Evolutionary conservation across 1,140 invertebrate species (phyloP).

Genomic region (Lanistes nyassanus): DNA sequence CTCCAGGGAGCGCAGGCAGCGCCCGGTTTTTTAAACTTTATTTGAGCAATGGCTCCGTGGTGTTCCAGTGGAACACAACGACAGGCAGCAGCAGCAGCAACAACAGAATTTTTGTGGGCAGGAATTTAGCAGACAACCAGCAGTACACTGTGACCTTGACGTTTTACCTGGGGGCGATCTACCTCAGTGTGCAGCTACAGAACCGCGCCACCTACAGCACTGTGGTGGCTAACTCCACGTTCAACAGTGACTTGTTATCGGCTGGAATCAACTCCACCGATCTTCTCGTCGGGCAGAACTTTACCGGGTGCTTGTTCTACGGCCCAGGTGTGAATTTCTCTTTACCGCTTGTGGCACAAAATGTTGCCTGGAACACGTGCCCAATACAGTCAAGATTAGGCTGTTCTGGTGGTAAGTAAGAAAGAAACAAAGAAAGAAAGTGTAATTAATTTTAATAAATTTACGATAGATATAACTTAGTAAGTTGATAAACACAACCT

Average conservation of each 20-base stretch:
- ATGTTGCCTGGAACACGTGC: slow-evolving; percentile 23
- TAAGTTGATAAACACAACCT: too few relatives aligned
- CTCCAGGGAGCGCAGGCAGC: background rate
- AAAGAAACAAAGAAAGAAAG: too few relatives aligned
- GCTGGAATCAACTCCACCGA: background rate
- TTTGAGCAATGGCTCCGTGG: slow-evolving; percentile 66
- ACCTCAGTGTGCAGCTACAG: background rate
- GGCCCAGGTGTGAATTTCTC: slow-evolving; percentile 27
- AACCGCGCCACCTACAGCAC: background rate
- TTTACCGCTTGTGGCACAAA: background rate
- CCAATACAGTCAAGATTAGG: slow-evolving; percentile 1
- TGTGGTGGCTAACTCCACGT: slow-evolving; percentile 27
- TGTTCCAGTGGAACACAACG: slow-evolving; percentile 25
- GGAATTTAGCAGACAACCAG: slow-evolving; percentile 21
- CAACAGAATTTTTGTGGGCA: slow-evolving; percentile 7
- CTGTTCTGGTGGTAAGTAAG: slow-evolving; percentile 27
- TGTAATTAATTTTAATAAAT: too few relatives aligned
- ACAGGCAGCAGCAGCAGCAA: background rate
- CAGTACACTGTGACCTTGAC: slow-evolving; percentile 28
- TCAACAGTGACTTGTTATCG: slow-evolving; percentile 6
- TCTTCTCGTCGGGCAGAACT: slow-evolving; percentile 20
- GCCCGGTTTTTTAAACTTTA: background rate
- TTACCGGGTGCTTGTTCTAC: slow-evolving; percentile 30
- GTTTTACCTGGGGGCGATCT: slow-evolving; percentile 16
- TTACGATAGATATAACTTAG: too few relatives aligned